These are phyloP conservation scores for Pimpla rufipes DNA, from an alignment of 2,888 invertebrate genomes.

Conservation along the genomic window DNA sequence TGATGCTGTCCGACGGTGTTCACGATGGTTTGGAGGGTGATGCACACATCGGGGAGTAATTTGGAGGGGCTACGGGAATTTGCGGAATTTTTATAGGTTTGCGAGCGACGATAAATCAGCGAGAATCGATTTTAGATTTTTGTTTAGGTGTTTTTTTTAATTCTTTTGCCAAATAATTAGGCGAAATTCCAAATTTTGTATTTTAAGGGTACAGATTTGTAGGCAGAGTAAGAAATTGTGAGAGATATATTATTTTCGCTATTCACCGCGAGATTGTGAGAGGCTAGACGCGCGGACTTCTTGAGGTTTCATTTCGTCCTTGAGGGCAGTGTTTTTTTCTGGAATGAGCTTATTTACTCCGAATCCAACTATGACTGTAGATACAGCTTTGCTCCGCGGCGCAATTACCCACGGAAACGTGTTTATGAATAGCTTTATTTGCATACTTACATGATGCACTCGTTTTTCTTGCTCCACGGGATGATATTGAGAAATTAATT, in stretches of 20 bases:
- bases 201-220: neutral
- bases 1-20: too few species aligned
- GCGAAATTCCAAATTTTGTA: neutral
- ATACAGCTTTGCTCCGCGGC: neutral
- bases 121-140: too few species aligned
- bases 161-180: too few species aligned
- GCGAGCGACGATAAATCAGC: too few species aligned
- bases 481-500: neutral
- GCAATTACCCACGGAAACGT: neutral
- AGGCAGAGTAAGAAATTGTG: neutral
- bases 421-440: neutral
- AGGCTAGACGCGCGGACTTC: neutral
- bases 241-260: neutral
- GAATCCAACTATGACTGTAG: conserved; percentile 3
- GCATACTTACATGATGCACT: neutral
- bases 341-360: conserved; percentile 1
- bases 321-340: neutral
- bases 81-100: too few species aligned
- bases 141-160: too few species aligned
- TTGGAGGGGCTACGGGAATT: too few species aligned
- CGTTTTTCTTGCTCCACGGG: neutral
- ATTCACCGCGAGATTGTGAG: neutral
- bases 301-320: conserved; percentile 7
- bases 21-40: too few species aligned
- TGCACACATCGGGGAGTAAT: too few species aligned